A percentile compares a stretch with the other conserved stretches of the same genome.
phyloP scores from a whole-genome alignment of 2,888 invertebrate genomes.

The Luperina nickerlii region DNA sequence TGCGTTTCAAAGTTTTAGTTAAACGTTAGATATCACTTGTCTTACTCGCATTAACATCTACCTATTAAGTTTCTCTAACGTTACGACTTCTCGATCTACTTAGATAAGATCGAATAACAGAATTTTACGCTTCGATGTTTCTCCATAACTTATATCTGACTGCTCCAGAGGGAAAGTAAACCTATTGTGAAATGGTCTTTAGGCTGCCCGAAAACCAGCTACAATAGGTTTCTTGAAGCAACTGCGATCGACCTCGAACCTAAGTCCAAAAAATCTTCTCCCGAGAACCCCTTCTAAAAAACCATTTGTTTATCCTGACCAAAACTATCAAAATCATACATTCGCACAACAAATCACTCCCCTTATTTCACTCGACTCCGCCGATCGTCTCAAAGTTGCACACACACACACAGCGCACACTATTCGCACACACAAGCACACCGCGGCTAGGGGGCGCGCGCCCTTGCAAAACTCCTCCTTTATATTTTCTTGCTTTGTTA shows the following conservation, averaged over 20 bases:
- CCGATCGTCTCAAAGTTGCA: constrained; percentile 88
- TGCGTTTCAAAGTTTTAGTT: not conserved
- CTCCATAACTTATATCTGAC: too few relatives aligned
- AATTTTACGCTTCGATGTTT: not conserved
- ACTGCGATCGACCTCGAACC: too few relatives aligned
- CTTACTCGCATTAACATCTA: not conserved
- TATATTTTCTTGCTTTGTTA: constrained; percentile 89
- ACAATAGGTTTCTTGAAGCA: not conserved
- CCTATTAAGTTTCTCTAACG: not conserved
- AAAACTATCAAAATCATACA: constrained; percentile 73
- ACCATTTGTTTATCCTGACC: not conserved
- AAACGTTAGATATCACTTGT: not conserved
- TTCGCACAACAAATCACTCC: constrained; percentile 81
- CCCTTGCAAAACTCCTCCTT: constrained; percentile 89
- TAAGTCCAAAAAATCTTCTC: not conserved
- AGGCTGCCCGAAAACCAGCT: not conserved
- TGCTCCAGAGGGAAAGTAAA: not conserved
- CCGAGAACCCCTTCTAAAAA: not conserved
- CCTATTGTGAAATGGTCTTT: not conserved
- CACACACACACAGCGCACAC: constrained; percentile 72
- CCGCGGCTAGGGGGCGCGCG: constrained; percentile 79
- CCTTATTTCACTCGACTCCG: constrained; percentile 84
- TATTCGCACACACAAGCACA: constrained; percentile 63
- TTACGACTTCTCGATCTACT: not conserved
- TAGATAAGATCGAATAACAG: not conserved